A percentile compares a stretch with the other conserved stretches of the same genome.
Evolutionary conservation across 1,140 invertebrate genomes (phyloP).

Genomic region (Antheraea pernyi): DNA sequence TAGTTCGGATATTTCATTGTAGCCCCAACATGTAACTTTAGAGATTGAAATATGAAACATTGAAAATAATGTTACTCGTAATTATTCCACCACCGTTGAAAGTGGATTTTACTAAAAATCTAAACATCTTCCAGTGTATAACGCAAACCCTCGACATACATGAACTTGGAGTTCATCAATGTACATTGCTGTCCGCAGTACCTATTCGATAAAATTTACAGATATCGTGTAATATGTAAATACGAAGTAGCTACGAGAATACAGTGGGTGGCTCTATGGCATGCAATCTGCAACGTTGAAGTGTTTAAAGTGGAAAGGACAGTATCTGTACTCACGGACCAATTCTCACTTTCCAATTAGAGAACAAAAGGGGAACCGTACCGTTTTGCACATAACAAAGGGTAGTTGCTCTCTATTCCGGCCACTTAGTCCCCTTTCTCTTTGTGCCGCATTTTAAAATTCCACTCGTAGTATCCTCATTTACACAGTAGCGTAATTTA

Average conservation of each 20-base stretch:
- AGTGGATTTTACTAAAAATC: no score
- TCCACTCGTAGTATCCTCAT: constrained; percentile 22
- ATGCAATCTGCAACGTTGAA: neutral
- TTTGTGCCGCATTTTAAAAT: constrained; percentile 48
- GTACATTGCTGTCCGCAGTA: no score
- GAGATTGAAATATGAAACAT: no score
- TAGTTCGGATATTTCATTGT: no score
- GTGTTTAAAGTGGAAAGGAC: constrained; percentile 38
- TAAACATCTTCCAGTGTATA: no score
- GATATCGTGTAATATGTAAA: no score
- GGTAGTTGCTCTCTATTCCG: constrained; percentile 41
- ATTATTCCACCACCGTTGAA: no score
- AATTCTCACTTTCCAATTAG: constrained; percentile 55
- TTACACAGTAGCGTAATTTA: constrained; percentile 21
- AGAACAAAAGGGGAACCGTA: constrained; percentile 34
- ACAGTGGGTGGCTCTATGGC: neutral
- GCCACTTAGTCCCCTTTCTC: constrained; percentile 48
- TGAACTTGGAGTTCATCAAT: no score
- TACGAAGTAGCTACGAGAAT: neutral
- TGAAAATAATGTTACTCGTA: no score
- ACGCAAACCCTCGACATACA: no score
- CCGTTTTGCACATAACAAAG: constrained; percentile 48
- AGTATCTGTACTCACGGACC: constrained; percentile 48
- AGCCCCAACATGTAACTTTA: no score
- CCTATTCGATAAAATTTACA: no score